Evolutionary conservation across 2,797 vertebrate genomes (phyloP), one percentile per base, ranked within the genome.

Genomic region (Dicrostonyx torquatus): DNA sequence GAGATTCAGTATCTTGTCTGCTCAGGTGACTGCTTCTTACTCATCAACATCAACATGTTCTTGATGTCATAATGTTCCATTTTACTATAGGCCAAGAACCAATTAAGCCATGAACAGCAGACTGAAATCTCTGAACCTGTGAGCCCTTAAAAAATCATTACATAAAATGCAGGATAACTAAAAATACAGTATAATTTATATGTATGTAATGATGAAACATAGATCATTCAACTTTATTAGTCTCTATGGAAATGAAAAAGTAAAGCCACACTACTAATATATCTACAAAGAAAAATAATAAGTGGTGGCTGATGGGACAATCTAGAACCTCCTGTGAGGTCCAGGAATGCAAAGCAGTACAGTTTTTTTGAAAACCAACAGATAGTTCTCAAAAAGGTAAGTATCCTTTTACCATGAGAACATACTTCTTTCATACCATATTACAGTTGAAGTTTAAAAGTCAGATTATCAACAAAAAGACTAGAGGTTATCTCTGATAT

Each of bases 311-410:
- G 15, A 37, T 92, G 34, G 17, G 53, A 5, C 62, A 90, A 90
- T 18, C 72, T 2, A 48, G 60, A 94, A 45, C 1, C 26, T 85
- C 45, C 26, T 55, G 2, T 53, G 14, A 4, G 20, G 70, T 72
- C n/a, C 10, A 2, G 31, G 11, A 90, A 78, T 8, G 22, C 17
- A 91, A 95, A 78, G 43, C 86, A 50, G 14, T 24, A 1, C 8
- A 77, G 68, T n/a, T 37, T 70, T 45, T 92, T 77, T 66, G 48
- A 90, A 90, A 92, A 87, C 8, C 84, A 68, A 88, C 50, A 76
- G n/a, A 45, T 26, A 43, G 1, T 62, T 96, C 43, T 40, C 82
- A 20, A 86, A 86, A 94, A 55, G 64, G 12, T 84, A 43, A 75
- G 22, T 45, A 75, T 75, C 40, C 40, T 29, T 75, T 70, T 70